These are phyloP conservation scores for Campoletis raptor DNA, from an alignment of 2,888 invertebrate species.

Conservation along the genomic window DNA sequence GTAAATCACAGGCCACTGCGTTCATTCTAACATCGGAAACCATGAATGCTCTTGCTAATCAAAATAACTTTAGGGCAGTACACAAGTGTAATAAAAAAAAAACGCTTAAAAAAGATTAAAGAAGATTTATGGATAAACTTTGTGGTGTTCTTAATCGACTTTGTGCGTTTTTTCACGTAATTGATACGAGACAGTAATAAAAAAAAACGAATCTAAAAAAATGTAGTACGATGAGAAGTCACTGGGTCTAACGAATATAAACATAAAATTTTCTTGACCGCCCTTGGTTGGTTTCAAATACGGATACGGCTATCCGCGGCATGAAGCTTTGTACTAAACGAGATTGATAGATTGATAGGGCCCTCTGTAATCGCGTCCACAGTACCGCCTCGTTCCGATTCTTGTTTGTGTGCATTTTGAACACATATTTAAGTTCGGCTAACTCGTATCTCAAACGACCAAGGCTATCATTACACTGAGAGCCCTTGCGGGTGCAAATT, in stretches of 20 bases:
- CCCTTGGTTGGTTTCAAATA: background rate
- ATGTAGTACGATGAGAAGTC: background rate
- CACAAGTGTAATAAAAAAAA: background rate
- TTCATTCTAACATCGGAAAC: background rate
- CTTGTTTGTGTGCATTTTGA: slow-evolving; percentile 38
- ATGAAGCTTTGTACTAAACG: slow-evolving; percentile 50
- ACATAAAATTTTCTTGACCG: background rate
- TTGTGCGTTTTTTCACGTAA: background rate
- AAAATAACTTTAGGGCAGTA: background rate
- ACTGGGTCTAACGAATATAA: background rate
- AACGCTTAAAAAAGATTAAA: background rate
- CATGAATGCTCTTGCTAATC: background rate
- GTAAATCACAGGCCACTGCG: background rate
- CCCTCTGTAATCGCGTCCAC: slow-evolving; percentile 46
- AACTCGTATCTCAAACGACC: background rate
- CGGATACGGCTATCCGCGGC: slow-evolving; percentile 2
- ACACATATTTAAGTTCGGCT: slow-evolving; percentile 28
- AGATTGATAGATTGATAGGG: slow-evolving; percentile 66
- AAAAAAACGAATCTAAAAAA: background rate
- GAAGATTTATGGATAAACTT: background rate
- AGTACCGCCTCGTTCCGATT: slow-evolving; percentile 35
- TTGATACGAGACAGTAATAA: background rate
- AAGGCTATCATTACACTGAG: slow-evolving; percentile 36
- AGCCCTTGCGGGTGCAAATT: slow-evolving; percentile 41
- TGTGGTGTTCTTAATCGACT: background rate